Conservation (phyloP, 2,888 invertebrate genomes). For the Lottia gigantea region DNA sequence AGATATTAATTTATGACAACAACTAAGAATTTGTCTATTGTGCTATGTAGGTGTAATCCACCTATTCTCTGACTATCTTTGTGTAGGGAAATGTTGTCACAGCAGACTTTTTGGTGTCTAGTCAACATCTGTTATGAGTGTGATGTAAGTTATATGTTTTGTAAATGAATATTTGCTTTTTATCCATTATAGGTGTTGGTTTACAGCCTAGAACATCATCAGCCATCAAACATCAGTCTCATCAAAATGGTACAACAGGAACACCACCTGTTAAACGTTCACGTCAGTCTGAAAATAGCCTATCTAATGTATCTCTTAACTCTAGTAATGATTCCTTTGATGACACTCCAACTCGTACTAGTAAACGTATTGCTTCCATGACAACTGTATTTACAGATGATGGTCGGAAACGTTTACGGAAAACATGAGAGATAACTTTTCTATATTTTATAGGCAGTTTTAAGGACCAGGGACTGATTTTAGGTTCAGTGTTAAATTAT, state of each 20-base stretch:
- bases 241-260: slow-evolving; percentile 12
- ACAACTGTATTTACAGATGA: slow-evolving; percentile 47
- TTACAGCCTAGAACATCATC: slow-evolving; percentile 23
- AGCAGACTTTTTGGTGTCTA: too few species aligned
- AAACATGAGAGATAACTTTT: slow-evolving; percentile 25
- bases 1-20: too few species aligned
- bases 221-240: slow-evolving; percentile 12
- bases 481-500: too few species aligned
- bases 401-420: slow-evolving; percentile 44
- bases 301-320: slow-evolving; percentile 21
- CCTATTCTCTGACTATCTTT: too few species aligned
- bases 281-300: slow-evolving; percentile 12
- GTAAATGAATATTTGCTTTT: not conserved
- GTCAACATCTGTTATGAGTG: too few species aligned
- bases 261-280: slow-evolving; percentile 31
- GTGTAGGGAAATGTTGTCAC: too few species aligned
- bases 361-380: slow-evolving; percentile 53
- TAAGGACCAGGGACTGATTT: too few species aligned
- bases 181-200: slow-evolving; percentile 30
- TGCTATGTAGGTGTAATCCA: too few species aligned
- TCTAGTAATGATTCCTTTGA: slow-evolving; percentile 21
- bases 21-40: too few species aligned
- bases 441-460: too few species aligned
- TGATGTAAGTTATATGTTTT: too few species aligned
- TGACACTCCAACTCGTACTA: slow-evolving; percentile 48